These are phyloP conservation scores for Sebastes goodei DNA, from an alignment of 2,797 vertebrate genomes.

Conservation along the genomic window DNA sequence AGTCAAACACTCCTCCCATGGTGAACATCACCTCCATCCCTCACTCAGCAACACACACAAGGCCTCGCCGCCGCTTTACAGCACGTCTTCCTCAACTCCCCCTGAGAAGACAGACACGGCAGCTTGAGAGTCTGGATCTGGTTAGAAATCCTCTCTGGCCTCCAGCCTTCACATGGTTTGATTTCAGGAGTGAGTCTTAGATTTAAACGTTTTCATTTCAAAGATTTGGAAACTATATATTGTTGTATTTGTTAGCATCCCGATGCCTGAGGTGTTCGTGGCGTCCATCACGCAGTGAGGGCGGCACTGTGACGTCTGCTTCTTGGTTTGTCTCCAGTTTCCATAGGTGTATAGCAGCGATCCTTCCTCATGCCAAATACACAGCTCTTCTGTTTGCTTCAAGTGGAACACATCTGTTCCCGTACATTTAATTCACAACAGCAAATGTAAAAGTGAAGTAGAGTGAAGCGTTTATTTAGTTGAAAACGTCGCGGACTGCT, in stretches of 20 bases:
- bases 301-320: not conserved
- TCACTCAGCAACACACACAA: conserved; percentile 33
- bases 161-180: conserved; percentile 24
- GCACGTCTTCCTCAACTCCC: conserved; percentile 38
- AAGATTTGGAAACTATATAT: not conserved
- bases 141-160: conserved; percentile 36
- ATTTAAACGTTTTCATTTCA: conserved; percentile 8
- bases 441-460: not conserved
- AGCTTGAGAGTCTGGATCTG: conserved; percentile 11
- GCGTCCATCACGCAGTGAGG: not conserved
- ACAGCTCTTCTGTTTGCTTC: not conserved
- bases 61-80: conserved; percentile 31
- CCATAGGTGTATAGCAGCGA: not conserved
- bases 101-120: conserved; percentile 8
- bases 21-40: conserved; percentile 52
- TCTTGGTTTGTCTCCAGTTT: not conserved
- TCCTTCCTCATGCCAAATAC: not conserved
- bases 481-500: not conserved
- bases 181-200: not conserved
- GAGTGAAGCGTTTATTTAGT: not conserved
- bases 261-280: not conserved
- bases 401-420: not conserved
- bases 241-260: not conserved
- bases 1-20: conserved; percentile 48
- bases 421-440: not conserved